phyloP scores from a whole-genome alignment of 2,888 invertebrate species.

The Esperia sulphurella region DNA sequence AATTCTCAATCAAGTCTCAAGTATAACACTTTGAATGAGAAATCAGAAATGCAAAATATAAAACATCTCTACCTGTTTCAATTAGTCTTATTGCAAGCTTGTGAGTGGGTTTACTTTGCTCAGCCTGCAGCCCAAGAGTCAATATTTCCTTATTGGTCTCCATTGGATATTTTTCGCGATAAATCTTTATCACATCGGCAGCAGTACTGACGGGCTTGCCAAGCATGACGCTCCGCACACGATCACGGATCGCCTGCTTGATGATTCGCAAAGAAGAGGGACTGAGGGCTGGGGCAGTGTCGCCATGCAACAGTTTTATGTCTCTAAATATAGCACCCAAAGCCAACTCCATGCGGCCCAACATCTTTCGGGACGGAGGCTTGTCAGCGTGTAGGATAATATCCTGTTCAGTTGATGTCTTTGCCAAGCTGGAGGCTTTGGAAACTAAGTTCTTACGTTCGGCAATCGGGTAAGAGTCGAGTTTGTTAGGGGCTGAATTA shows the following conservation, averaged over 20 bases:
- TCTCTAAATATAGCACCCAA: conserved; percentile 53
- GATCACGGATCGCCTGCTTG: conserved; percentile 52
- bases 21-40: background rate
- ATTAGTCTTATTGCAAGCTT: conserved; percentile 18
- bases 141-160: conserved; percentile 45
- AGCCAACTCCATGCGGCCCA: conserved; percentile 58
- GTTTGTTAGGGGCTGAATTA: conserved; percentile 23
- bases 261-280: conserved; percentile 35
- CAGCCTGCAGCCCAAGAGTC: conserved; percentile 24
- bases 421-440: conserved; percentile 11
- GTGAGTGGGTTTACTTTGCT: background rate
- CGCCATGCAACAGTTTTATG: conserved; percentile 26
- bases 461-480: conserved; percentile 20
- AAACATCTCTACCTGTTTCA: conserved; percentile 36
- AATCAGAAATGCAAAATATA: background rate
- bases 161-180: conserved; percentile 40
- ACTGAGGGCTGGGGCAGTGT: conserved; percentile 8
- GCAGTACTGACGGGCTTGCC: conserved; percentile 38
- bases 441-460: conserved; percentile 26
- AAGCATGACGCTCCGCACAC: conserved; percentile 46
- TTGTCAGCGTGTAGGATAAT: conserved; percentile 30
- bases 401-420: conserved; percentile 4
- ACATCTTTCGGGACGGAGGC: conserved; percentile 37
- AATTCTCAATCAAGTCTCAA: conserved; percentile 1
- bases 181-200: conserved; percentile 31